Conservation (phyloP, 2,797 vertebrate species). For the Sebastes taczanowskii region DNA sequence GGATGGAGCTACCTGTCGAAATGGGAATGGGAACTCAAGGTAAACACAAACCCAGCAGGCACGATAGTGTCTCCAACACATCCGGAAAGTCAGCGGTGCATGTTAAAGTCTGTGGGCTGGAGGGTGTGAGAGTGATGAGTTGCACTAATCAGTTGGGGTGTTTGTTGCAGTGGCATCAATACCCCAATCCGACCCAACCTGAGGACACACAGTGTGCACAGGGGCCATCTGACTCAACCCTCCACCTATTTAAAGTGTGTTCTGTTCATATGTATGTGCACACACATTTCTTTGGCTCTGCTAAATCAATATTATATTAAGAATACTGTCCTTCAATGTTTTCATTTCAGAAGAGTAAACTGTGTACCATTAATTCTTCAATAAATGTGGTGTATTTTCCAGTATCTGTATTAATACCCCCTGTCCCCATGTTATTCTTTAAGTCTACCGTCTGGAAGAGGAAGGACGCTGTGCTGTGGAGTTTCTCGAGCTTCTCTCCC, state of each 20-base stretch:
- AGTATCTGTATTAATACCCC: background rate
- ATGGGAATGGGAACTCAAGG: conserved; percentile 82
- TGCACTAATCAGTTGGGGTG: too few species aligned
- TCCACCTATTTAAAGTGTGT: background rate
- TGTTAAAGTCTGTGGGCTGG: fast-evolving
- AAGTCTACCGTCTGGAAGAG: background rate
- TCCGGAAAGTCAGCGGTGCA: too few species aligned
- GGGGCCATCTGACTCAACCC: conserved; percentile 84
- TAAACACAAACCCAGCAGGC: too few species aligned
- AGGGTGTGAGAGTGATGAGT: too few species aligned
- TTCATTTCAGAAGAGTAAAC: background rate
- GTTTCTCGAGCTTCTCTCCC: fast-evolving
- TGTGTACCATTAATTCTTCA: background rate
- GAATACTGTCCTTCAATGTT: background rate
- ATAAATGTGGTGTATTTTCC: background rate
- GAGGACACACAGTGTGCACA: conserved; percentile 88
- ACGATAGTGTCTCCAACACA: too few species aligned
- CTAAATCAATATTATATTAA: background rate
- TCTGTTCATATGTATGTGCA: background rate
- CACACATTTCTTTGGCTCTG: background rate
- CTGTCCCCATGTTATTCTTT: background rate
- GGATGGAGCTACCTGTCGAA: conserved; percentile 86
- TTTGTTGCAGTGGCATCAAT: too few species aligned
- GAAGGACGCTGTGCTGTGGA: background rate
- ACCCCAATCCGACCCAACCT: conserved; percentile 39